Evolutionary conservation across 2,113 vertebrate species (phyloP).

Genomic region (Eira barbara): DNA sequence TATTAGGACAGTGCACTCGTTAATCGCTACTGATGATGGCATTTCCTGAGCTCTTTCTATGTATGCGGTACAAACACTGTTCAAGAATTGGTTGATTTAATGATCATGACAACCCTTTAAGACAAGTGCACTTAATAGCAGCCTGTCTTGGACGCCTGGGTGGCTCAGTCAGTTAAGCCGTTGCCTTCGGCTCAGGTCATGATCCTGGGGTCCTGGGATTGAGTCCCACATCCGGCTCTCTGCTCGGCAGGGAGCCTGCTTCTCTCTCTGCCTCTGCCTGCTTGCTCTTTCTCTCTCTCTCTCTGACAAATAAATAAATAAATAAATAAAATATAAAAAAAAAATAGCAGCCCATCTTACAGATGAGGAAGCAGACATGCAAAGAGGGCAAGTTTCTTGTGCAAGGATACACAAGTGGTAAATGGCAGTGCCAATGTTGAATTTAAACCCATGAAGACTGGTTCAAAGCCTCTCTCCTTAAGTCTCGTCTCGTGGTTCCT

Average conservation of each 20-base stretch:
- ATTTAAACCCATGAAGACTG: background rate
- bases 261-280: no score
- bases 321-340: no score
- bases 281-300: no score
- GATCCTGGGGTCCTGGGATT: no score
- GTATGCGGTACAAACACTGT: background rate
- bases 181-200: no score
- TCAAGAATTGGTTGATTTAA: background rate
- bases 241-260: no score
- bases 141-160: background rate
- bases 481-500: accelerated
- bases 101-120: background rate
- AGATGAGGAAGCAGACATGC: background rate
- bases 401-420: background rate
- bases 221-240: no score
- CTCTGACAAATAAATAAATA: no score
- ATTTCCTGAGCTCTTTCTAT: background rate
- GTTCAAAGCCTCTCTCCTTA: background rate
- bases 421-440: background rate
- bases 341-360: background rate
- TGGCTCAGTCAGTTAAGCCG: no score
- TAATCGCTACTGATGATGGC: background rate
- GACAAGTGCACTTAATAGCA: background rate
- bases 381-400: background rate
- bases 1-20: no score